Conservation (phyloP, 2,888 invertebrate genomes). For the Neria commutata region DNA sequence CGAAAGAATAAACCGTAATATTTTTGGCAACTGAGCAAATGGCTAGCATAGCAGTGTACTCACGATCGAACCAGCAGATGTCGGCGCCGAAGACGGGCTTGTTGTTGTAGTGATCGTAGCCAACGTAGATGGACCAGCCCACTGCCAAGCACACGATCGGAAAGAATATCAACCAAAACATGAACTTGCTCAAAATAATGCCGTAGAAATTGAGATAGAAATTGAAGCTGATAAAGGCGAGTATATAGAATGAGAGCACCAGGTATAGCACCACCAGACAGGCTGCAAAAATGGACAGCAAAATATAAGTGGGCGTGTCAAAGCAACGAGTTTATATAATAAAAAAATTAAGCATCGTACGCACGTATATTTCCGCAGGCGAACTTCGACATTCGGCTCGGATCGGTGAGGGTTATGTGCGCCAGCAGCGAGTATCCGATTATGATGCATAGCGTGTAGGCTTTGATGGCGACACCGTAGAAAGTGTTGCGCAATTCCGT, state of each 20-base stretch:
- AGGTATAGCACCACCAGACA: slow-evolving; percentile 43
- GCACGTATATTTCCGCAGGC: slow-evolving; percentile 47
- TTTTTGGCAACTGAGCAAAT: too few relatives aligned
- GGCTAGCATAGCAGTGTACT: slow-evolving; percentile 25
- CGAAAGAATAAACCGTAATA: too few relatives aligned
- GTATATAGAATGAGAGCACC: slow-evolving; percentile 49
- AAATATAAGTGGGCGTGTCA: neutral
- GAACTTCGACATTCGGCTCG: slow-evolving; percentile 40
- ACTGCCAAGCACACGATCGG: slow-evolving; percentile 48
- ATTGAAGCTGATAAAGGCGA: slow-evolving; percentile 51
- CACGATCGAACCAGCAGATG: slow-evolving; percentile 70
- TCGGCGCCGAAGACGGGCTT: slow-evolving; percentile 65
- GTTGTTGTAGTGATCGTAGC: slow-evolving; percentile 38
- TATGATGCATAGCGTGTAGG: slow-evolving; percentile 48
- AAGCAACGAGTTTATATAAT: neutral
- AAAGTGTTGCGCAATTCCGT: slow-evolving; percentile 53
- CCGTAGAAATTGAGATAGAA: slow-evolving; percentile 52
- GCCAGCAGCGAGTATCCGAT: slow-evolving; percentile 50
- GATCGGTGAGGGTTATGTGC: slow-evolving; percentile 49
- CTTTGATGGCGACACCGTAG: slow-evolving; percentile 52
- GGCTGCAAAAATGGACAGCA: slow-evolving; percentile 34
- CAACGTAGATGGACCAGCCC: slow-evolving; percentile 49
- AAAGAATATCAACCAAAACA: slow-evolving; percentile 52
- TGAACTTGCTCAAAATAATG: slow-evolving; percentile 46
- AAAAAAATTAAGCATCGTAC: slow-evolving; percentile 17